Percentiles rank a stretch among this genome's conserved stretches.
phyloP scores from a whole-genome alignment of 2,888 invertebrate genomes.

The Branchinecta sandiegonensis region DNA sequence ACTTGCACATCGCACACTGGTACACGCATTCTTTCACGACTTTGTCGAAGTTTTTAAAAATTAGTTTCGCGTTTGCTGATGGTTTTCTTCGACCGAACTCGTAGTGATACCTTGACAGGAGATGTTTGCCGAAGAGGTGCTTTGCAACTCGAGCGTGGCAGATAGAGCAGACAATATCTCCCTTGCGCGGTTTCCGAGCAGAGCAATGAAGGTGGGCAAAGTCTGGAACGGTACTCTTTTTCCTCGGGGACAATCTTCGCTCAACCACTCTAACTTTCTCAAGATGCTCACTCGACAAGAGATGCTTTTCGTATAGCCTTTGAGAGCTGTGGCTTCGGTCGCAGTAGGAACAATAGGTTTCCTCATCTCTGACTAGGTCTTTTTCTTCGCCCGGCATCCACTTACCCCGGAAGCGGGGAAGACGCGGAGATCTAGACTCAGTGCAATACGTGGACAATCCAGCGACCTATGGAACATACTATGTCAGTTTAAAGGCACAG shows the following conservation, averaged over 20 bases:
- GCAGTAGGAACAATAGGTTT: background rate
- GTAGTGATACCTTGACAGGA: slow-evolving; percentile 72
- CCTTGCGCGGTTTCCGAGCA: background rate
- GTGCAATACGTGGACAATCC: background rate
- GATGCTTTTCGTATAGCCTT: background rate
- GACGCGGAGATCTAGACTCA: slow-evolving; percentile 27
- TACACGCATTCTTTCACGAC: slow-evolving; percentile 63
- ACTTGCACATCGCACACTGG: slow-evolving; percentile 68
- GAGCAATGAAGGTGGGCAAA: background rate
- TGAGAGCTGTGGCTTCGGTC: background rate
- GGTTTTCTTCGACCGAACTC: slow-evolving; percentile 43
- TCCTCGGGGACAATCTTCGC: background rate
- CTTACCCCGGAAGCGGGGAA: slow-evolving; percentile 44
- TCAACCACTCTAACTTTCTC: background rate
- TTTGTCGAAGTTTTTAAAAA: slow-evolving; percentile 32
- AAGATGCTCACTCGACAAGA: background rate
- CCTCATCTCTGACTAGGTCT: background rate
- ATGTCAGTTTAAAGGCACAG: no score
- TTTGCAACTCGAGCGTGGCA: slow-evolving; percentile 53
- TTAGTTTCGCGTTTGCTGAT: slow-evolving; percentile 52
- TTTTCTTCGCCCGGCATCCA: slow-evolving; percentile 51
- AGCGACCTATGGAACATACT: no score
- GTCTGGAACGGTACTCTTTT: background rate
- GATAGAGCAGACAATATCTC: slow-evolving; percentile 42
- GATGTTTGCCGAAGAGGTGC: slow-evolving; percentile 61